Percentiles rank a stretch among this genome's conserved stretches.
Evolutionary conservation across 2,113 vertebrate species (phyloP).

Genomic region (Psophia crepitans): DNA sequence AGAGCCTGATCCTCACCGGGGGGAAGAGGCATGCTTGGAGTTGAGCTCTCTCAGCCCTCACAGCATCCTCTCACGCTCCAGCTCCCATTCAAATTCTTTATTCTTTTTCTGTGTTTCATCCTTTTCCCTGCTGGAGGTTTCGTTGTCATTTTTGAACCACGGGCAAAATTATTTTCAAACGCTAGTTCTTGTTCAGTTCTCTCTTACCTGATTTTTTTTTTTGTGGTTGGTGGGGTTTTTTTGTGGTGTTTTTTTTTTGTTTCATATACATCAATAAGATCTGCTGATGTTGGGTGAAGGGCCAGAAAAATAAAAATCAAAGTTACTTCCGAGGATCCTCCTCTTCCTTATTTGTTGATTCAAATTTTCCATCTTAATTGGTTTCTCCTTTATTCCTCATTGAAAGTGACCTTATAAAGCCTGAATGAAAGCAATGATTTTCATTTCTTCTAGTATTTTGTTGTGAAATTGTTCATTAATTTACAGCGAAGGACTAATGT

Average conservation of each 20-base stretch:
- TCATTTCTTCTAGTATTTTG: neutral
- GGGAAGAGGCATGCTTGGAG: neutral
- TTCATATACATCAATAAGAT: neutral
- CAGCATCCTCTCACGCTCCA: neutral
- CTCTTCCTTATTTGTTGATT: neutral
- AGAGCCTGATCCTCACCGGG: neutral
- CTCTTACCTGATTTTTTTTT: neutral
- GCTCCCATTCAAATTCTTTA: neutral
- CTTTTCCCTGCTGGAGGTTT: neutral
- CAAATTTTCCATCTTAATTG: neutral
- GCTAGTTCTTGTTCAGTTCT: neutral
- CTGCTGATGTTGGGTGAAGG: neutral
- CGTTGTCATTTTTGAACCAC: neutral
- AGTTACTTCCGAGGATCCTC: neutral
- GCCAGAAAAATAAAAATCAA: neutral
- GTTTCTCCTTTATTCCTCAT: neutral
- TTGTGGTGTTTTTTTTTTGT: neutral
- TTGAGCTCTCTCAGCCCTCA: neutral
- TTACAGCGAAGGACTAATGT: neutral
- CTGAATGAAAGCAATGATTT: neutral
- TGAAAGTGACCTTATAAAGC: neutral
- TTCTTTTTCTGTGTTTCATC: neutral
- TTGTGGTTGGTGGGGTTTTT: too few relatives aligned
- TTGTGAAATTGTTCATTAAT: neutral
- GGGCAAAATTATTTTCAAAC: neutral